phyloP scores from a whole-genome alignment of 2,113 vertebrate genomes.

The Astur gentilis region DNA sequence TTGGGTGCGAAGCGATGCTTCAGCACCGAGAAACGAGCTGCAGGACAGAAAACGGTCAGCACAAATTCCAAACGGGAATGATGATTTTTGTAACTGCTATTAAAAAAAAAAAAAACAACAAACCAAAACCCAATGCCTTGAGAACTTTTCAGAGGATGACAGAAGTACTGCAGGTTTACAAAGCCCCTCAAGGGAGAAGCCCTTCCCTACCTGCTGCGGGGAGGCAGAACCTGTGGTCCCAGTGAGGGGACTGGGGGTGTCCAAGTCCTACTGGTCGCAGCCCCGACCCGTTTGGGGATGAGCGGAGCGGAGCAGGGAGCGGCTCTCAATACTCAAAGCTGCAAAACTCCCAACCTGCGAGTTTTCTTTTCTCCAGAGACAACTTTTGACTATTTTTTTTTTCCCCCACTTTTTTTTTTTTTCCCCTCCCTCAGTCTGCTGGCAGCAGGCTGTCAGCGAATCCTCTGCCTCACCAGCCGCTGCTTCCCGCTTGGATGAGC shows the following conservation, averaged over 20 bases:
- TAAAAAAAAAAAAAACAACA: too few relatives aligned
- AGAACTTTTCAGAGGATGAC: rapidly evolving
- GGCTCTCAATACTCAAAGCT: rapidly evolving
- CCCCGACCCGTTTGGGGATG: rapidly evolving
- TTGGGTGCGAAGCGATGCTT: not conserved
- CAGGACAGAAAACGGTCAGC: rapidly evolving
- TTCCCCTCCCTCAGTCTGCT: too few relatives aligned
- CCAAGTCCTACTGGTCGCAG: too few relatives aligned
- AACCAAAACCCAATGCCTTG: too few relatives aligned
- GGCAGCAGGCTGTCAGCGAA: not conserved
- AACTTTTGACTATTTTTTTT: not conserved
- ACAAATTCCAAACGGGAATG: rapidly evolving
- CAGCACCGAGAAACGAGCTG: not conserved
- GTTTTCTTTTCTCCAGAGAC: not conserved
- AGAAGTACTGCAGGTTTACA: not conserved
- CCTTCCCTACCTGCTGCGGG: rapidly evolving
- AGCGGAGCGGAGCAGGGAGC: not conserved
- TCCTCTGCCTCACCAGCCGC: not conserved
- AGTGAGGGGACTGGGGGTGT: not conserved
- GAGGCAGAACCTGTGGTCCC: not conserved
- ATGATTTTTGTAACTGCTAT: not conserved
- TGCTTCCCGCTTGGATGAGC: not conserved
- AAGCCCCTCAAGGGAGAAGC: not conserved
- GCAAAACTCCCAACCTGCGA: rapidly evolving
- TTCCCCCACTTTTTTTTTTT: not conserved